Conservation (phyloP, 2,888 invertebrate genomes). For the Eupithecia subfuscata region DNA sequence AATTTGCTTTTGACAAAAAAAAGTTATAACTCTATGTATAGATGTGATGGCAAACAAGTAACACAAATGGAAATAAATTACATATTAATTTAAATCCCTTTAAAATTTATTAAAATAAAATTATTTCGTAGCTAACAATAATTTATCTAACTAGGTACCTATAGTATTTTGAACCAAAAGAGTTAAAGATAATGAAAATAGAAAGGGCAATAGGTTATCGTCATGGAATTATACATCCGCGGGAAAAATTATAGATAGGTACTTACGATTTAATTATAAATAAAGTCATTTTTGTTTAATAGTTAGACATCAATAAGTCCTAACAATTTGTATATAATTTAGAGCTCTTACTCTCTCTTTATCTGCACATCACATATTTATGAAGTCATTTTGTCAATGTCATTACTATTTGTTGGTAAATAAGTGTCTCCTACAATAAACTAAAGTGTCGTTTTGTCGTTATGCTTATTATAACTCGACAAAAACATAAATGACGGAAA, state of each 20-base stretch:
- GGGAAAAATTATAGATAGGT: neutral
- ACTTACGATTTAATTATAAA: neutral
- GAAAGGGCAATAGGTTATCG: neutral
- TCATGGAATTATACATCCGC: neutral
- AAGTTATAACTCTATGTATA: slow-evolving; percentile 35
- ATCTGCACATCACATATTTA: neutral
- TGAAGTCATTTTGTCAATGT: neutral
- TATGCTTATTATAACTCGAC: neutral
- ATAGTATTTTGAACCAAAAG: neutral
- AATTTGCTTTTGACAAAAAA: slow-evolving; percentile 64
- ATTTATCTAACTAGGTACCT: too few relatives aligned
- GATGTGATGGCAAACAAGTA: neutral
- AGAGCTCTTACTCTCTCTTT: neutral
- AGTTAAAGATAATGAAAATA: neutral
- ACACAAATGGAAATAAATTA: neutral
- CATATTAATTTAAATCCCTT: too few relatives aligned
- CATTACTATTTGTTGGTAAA: neutral
- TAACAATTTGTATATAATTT: neutral
- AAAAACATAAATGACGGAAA: slow-evolving; percentile 1
- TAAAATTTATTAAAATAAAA: too few relatives aligned
- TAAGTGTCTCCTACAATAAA: neutral
- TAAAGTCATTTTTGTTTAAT: neutral
- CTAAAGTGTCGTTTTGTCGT: neutral
- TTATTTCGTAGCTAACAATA: too few relatives aligned
- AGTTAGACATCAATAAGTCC: neutral